Evolutionary conservation across 2,888 invertebrate genomes (phyloP), one percentile per base, ranked within the genome.

Genomic region (Acrobasis suavella): DNA sequence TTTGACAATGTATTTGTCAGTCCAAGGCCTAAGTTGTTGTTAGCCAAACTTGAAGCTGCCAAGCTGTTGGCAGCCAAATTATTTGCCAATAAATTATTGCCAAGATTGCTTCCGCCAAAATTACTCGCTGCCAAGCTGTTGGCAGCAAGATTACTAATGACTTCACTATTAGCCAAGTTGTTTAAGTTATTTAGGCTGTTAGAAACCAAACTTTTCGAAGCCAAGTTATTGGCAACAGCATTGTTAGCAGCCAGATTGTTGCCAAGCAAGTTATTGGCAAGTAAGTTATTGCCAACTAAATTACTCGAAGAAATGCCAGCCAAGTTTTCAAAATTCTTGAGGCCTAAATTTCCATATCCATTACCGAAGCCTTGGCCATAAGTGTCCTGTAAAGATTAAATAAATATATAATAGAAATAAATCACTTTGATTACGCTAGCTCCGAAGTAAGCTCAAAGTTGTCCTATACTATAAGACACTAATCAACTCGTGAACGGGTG

Each of bases 121-220:
- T 37, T 59, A n/a, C 16, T 55, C 15, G 37, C 17, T 9, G 14
- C 50, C n/a, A 59, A 37, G 16, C 17, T 50, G 9, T 50, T 59
- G 6, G 46, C 15, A n/a, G 32, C 46, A 1, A 59, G 16, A 15
- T 50, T 59, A 39, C 50, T 62, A 9, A 58, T 38, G 9, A 64
- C 63, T 55, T 42, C 17, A 38, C 16, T 8, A 14, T 15, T 58
- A n/a, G 58, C 56, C 12, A 56, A 42, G 16, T 39, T 64, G 17
- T 65, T 68, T 12, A 56, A 42, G 16, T 39, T 64, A 16, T 65
- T 68, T 42, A 32, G 7, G 59, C 63, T 71, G 54, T 62, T 63
- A 16, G 55, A 62, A 15, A 58, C 65, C 9, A 71, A 61, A 39
- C 64, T 68, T 60, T 69, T 70, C 17, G 60, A 69, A 37, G 65